Evolutionary conservation across 2,113 vertebrate genomes (phyloP), one percentile per base, ranked within the genome.

Genomic region (Paradoxurus hermaphroditus): DNA sequence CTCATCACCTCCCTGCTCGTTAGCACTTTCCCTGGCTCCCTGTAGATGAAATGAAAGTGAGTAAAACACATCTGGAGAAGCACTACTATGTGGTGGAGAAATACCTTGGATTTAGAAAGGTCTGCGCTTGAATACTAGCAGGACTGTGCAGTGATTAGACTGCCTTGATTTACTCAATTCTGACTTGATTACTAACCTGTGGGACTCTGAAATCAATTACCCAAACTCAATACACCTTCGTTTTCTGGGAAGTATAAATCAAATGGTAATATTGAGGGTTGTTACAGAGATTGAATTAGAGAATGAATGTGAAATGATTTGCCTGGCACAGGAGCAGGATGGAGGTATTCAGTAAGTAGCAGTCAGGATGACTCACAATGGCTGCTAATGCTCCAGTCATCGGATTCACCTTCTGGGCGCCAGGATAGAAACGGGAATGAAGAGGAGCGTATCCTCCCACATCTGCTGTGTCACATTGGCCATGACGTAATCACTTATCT

Each of bases 221-320:
- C 79, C 16, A 73, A 72, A 16, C 31, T 67, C 27, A 31, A 2
- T 46, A 8, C 0, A 21, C 19, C 16, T 77, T 36, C 11, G 46
- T 89, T 94, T 96, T 73, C 78, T 56, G 86, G 59, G 82, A 94
- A 65, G 0, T 46, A 25, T 84, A 94, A 91, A 21, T 6, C 91
- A 68, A 81, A 46, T 53, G 34, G 7, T 78, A 73, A 7, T 92
- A 70, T 25, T 86, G 44, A 91, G 39, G 46, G 44, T 78, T 91
- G 46, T 82, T 67, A 7, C 0, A 36, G 94, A 11, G 44, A 81
- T 68, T 31, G 18, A 79, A 56, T 83, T 91, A 83, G 56, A 83
- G 62, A 94, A 53, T 19, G 12, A 7, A 44, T 68, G 13, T 46
- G 78, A 46, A 79, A n/a, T 94, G n/a, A 91, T 84, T 83, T 81